These are phyloP conservation scores for Pelecanus crispus DNA, from an alignment of 2,113 vertebrate genomes.

Conservation along the genomic window DNA sequence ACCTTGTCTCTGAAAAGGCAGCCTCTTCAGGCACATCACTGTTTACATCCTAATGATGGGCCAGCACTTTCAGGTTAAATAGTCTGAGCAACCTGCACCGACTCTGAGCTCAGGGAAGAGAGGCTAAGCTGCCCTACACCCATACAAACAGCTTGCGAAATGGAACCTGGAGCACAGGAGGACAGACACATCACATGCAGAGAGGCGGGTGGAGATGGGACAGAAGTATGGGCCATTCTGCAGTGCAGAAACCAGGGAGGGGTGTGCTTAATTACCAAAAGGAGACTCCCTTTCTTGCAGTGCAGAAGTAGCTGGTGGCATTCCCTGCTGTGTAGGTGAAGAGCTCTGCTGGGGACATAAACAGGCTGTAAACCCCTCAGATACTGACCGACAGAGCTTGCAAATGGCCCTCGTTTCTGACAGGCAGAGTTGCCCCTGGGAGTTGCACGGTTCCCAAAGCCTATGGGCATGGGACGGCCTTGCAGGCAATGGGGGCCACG, in stretches of 20 bases:
- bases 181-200: background rate
- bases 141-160: no score
- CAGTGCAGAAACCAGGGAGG: background rate
- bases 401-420: no score
- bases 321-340: background rate
- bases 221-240: background rate
- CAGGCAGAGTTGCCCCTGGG: background rate
- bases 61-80: background rate
- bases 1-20: background rate
- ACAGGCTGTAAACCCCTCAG: background rate
- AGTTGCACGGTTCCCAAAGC: background rate
- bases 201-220: background rate
- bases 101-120: background rate
- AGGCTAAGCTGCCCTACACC: background rate
- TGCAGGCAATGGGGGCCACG: background rate
- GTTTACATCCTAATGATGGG: background rate
- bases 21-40: background rate
- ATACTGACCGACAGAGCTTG: background rate
- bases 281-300: background rate
- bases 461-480: background rate
- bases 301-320: background rate
- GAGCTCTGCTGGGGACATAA: background rate
- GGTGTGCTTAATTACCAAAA: background rate
- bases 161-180: background rate
- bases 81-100: background rate